Evolutionary conservation across 2,113 vertebrate species (phyloP).

Genomic region (Platycercus adscitus): DNA sequence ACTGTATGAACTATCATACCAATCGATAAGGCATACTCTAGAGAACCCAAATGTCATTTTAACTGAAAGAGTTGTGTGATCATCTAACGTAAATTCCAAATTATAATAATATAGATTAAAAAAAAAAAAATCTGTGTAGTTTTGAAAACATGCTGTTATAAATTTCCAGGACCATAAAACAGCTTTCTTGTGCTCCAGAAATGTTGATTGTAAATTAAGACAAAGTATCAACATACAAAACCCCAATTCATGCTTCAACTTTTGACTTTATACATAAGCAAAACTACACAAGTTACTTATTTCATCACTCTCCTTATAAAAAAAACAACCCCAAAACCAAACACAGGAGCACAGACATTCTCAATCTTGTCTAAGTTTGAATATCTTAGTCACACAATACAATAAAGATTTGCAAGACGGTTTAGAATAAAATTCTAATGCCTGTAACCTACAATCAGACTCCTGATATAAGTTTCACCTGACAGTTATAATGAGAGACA

Average conservation of each 20-base stretch:
- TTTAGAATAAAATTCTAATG: neutral
- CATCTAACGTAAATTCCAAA: neutral
- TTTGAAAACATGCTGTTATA: neutral
- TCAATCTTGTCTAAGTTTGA: neutral
- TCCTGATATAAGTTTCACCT: neutral
- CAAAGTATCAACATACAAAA: neutral
- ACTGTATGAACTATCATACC: neutral
- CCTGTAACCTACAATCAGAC: neutral
- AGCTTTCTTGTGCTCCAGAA: neutral
- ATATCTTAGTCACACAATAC: neutral
- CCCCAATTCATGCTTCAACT: neutral
- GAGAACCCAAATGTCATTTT: neutral
- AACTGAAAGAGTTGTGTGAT: neutral
- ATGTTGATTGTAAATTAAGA: neutral
- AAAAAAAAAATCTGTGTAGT: neutral
- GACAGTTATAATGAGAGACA: neutral
- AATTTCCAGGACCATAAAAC: neutral
- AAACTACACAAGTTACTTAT: neutral
- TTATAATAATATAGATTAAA: neutral
- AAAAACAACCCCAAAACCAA: neutral
- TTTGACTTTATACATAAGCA: neutral
- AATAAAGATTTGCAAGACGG: neutral
- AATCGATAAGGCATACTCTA: neutral
- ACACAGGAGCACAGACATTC: neutral
- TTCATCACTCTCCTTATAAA: neutral